Conservation (phyloP, 2,888 invertebrate genomes). For the Cheilosia soror region DNA sequence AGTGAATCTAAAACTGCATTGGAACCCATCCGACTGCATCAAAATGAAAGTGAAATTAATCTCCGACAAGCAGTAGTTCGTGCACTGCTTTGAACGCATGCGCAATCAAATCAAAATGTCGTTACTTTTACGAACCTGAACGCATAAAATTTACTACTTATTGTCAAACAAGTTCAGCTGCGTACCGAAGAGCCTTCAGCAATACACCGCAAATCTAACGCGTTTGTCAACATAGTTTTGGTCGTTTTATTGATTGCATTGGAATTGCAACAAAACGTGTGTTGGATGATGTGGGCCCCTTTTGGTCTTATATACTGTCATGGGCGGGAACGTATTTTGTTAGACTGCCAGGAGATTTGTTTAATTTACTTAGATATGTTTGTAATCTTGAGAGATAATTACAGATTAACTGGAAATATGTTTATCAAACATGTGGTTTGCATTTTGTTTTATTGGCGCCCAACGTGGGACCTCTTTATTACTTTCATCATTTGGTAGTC, state of each 20-base stretch:
- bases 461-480: too few species aligned
- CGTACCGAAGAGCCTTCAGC: background rate
- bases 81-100: background rate
- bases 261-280: background rate
- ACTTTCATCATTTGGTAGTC: too few species aligned
- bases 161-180: conserved; percentile 40
- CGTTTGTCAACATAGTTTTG: background rate
- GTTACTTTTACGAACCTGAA: conserved; percentile 33
- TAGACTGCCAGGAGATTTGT: background rate
- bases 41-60: conserved; percentile 74
- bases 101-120: conserved; percentile 48
- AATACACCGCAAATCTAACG: background rate
- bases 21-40: conserved; percentile 72
- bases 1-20: conserved; percentile 75
- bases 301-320: background rate
- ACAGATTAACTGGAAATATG: too few species aligned
- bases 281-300: background rate
- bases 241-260: background rate
- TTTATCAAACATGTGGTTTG: too few species aligned
- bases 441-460: too few species aligned
- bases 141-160: conserved; percentile 26
- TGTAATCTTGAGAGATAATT: too few species aligned
- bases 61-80: conserved; percentile 30
- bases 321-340: background rate
- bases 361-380: background rate